A percentile compares a stretch with the other conserved stretches of the same genome.
Evolutionary conservation across 1,140 invertebrate genomes (phyloP).

Genomic region (Heliothis subflexa): DNA sequence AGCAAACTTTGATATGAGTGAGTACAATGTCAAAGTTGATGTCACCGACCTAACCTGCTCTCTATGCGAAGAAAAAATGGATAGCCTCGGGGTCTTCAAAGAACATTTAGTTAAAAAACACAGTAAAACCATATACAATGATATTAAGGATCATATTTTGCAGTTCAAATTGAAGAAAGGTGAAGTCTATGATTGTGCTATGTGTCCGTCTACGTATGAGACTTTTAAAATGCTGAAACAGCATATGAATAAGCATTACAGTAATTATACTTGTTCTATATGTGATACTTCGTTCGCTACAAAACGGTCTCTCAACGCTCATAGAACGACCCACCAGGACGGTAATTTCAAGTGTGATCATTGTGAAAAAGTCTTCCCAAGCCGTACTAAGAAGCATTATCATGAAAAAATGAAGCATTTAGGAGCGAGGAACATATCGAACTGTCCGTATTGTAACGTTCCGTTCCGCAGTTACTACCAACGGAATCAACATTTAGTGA

Average conservation of each 20-base stretch:
- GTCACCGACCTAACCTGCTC: constrained; percentile 64
- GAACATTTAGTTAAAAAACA: constrained; percentile 68
- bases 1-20: constrained; percentile 64
- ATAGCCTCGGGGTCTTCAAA: constrained; percentile 62
- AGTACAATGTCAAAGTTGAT: constrained; percentile 74
- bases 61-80: constrained; percentile 61
- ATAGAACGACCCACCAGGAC: constrained; percentile 68
- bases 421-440: constrained; percentile 69
- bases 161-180: constrained; percentile 75
- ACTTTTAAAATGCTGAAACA: constrained; percentile 81
- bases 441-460: constrained; percentile 72
- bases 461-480: constrained; percentile 76
- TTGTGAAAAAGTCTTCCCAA: constrained; percentile 75
- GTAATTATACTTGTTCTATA: constrained; percentile 70
- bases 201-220: constrained; percentile 72
- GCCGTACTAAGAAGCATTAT: constrained; percentile 69
- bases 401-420: constrained; percentile 75
- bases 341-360: constrained; percentile 76
- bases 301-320: constrained; percentile 68
- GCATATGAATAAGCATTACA: constrained; percentile 82
- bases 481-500: constrained; percentile 75
- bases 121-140: constrained; percentile 63
- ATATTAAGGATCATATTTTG: constrained; percentile 74
- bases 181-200: constrained; percentile 69
- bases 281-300: constrained; percentile 72